Evolutionary conservation across 2,113 vertebrate species (phyloP), one percentile per base, ranked within the genome.

Genomic region (Hoplias malabaricus): DNA sequence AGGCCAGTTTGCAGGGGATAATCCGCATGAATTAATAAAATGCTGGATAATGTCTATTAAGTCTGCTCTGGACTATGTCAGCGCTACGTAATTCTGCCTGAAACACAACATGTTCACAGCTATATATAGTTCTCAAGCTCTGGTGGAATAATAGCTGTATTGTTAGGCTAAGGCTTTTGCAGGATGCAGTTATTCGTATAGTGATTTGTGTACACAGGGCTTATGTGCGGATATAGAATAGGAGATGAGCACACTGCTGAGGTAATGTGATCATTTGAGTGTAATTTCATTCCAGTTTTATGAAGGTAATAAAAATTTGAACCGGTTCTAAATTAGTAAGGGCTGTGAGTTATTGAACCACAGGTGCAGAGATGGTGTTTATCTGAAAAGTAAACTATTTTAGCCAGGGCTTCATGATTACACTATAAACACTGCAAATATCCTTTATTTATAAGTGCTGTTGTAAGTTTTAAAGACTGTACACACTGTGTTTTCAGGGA

Each of bases 111-210:
- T 48, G n/a, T 61, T 77, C 21, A 62, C 29, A 38, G 40, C 40
- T 14, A 10, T 53, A 53, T 50, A 50, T 27, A 69, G 10, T 21
- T 14, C 16, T 56, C 5, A 73, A 19, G 9, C 63, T 10, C 48
- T 57, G 50, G 29, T 79, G 27, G 38, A 73, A 56, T 33, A 27
- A 25, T 23, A 48, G 61, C 69, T 66, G 8, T 71, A 29, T 56
- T 29, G 21, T 27, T 43, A 16, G 25, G 19, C 43, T 43, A 54
- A 54, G 19, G 34, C 67, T 69, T 50, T 50, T 33, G 43, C 16
- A n/a, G 14, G 1, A 50, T 36, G 50, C 27, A 36, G 33, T 19
- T 53, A 53, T 53, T 53, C 21, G 21, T 38, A 23, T 23, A 10
- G 25, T 29, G 50, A 56, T 34, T 71, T 67, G 46, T 73, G 5